These are phyloP conservation scores for Lagodon rhomboides DNA, from an alignment of 2,797 vertebrate genomes.

Conservation along the genomic window DNA sequence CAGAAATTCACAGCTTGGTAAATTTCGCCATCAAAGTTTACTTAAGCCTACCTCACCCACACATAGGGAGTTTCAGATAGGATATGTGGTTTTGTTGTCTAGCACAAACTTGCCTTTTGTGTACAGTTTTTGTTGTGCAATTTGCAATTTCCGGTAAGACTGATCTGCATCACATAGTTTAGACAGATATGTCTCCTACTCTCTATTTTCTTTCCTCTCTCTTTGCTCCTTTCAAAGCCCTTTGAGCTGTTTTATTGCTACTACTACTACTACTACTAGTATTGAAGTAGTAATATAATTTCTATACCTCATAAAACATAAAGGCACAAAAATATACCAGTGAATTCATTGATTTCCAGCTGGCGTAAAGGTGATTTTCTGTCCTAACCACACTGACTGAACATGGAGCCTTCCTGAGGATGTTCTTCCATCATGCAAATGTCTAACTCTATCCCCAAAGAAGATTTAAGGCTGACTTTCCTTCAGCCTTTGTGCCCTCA, in stretches of 20 bases:
- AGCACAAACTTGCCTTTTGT: conserved; percentile 31
- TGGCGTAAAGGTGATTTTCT: conserved; percentile 9
- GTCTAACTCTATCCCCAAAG: conserved; percentile 52
- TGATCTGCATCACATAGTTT: conserved; percentile 16
- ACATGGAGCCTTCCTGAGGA: conserved; percentile 20
- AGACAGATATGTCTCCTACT: conserved; percentile 1
- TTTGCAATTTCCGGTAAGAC: conserved; percentile 18
- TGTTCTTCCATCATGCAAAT: conserved; percentile 47
- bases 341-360: conserved; percentile 4
- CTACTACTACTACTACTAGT: neutral
- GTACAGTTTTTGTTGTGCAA: conserved; percentile 26
- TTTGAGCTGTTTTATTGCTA: neutral
- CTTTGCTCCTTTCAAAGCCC: neutral
- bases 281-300: no score
- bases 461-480: conserved; percentile 63
- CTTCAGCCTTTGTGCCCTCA: conserved; percentile 45
- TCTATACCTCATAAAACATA: neutral
- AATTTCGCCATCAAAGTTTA: conserved; percentile 79
- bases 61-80: neutral
- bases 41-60: conserved; percentile 53
- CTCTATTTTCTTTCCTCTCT: neutral
- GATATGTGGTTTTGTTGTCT: conserved; percentile 24
- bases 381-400: conserved; percentile 18
- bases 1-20: conserved; percentile 74
- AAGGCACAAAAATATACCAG: neutral